Evolutionary conservation across 92 coral and sea anemone genomes (phyloP), one percentile per base, ranked within the genome.

Genomic region (Epizoanthus ramosus): DNA sequence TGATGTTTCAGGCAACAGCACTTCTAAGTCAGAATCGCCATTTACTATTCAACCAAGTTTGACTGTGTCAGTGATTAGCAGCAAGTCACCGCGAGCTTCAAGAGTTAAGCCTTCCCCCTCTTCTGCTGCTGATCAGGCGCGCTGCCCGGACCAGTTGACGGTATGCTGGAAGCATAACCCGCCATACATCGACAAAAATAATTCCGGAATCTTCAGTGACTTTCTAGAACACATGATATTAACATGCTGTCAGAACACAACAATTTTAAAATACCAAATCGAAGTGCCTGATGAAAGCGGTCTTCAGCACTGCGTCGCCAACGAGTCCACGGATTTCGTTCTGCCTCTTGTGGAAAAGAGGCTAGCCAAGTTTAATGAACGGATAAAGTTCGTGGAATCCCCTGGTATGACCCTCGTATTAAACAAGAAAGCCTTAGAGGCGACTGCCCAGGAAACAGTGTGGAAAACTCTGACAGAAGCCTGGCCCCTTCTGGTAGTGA

Each of bases 361-460:
- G 31, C 54, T 21, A 0, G 37, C 21, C 52, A 15, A 28, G 0
- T 41, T 33, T 19, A 67, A 76, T 5, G 68, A 22, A 17, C 12
- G 21, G 10, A 59, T 76, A 60, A 59, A 76, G 5, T 19, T 76
- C 16, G 61, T 76, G 1, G 81, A 76, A 43, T 76, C 81, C 16
- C 81, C 81, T 59, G 81, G 81, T 19, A 59, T 76, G 69, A 76
- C 69, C 12, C 57, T 76, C 31, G 81, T 76, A 2, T 41, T 76
- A n/a, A 76, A 76, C 69, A 76, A 60, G 81, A 76, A 76, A n/a
- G 81, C 81, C 17, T 58, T 76, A 45, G 81, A 76, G 8, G 37
- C 33, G 21, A 57, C 37, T 6, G 81, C 81, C 10, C 81, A 76
- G 9, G 22, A 7, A 33, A 76, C 81, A 19, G 81, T 76, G 12